These are phyloP conservation scores for Elephantulus edwardii DNA, from an alignment of 2,113 vertebrate genomes.

Conservation along the genomic window DNA sequence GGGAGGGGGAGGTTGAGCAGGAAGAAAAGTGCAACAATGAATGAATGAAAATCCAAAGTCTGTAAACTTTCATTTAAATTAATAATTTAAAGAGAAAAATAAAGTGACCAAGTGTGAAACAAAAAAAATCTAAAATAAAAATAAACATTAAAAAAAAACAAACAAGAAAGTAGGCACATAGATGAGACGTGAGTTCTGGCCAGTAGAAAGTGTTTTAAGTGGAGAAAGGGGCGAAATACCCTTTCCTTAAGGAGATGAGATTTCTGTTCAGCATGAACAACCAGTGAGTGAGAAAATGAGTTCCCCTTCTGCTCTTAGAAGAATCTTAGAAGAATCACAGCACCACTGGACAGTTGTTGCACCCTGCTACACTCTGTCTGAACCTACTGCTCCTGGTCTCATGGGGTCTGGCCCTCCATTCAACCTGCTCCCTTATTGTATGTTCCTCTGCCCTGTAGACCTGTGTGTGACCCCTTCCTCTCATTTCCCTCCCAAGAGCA, in stretches of 20 bases:
- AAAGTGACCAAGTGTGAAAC: too few relatives aligned
- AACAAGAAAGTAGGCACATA: too few relatives aligned
- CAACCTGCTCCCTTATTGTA: background rate
- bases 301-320: background rate
- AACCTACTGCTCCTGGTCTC: background rate
- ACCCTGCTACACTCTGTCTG: background rate
- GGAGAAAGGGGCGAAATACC: background rate
- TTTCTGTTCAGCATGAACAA: conserved; percentile 43
- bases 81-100: too few relatives aligned
- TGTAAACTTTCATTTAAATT: too few relatives aligned
- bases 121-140: too few relatives aligned
- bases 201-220: background rate
- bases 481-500: background rate
- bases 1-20: too few relatives aligned
- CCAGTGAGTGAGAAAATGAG: background rate
- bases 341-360: background rate
- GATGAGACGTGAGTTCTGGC: background rate
- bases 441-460: background rate
- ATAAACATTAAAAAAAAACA: too few relatives aligned
- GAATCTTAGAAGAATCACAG: background rate
- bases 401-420: rapidly evolving
- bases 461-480: background rate
- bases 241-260: background rate
- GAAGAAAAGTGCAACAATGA: too few relatives aligned
- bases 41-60: too few relatives aligned